A percentile compares a stretch with the other conserved stretches of the same genome.
Conservation (phyloP, 2,113 vertebrate species). For the Eleginops maclovinus region DNA sequence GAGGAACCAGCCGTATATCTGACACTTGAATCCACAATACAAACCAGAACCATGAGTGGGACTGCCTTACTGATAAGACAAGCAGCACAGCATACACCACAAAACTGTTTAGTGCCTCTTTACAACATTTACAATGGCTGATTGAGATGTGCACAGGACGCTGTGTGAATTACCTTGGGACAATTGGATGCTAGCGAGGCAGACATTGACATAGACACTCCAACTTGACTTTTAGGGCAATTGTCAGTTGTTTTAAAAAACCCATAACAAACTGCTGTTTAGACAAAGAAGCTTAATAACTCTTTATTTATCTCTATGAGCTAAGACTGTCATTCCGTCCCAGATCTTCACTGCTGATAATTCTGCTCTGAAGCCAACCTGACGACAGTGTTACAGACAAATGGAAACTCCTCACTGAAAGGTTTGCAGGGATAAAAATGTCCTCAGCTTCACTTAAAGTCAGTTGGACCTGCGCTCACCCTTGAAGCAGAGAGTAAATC, state of each 20-base stretch:
- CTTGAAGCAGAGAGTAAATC: conserved; percentile 78
- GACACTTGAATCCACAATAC: conserved; percentile 52
- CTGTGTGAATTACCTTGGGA: conserved; percentile 52
- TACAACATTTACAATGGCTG: conserved; percentile 62
- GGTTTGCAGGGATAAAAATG: conserved; percentile 64
- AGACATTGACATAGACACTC: conserved; percentile 72
- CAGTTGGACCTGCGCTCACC: conserved; percentile 72
- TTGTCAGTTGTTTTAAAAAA: conserved; percentile 49
- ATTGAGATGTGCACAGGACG: conserved; percentile 38
- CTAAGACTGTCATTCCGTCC: conserved; percentile 53
- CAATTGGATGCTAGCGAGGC: conserved; percentile 38
- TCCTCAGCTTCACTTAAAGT: conserved; percentile 71
- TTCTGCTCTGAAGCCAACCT: conserved; percentile 49
- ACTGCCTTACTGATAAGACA: conserved; percentile 75
- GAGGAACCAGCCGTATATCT: conserved; percentile 73
- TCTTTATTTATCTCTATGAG: conserved; percentile 70
- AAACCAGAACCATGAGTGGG: conserved; percentile 70
- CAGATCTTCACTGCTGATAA: conserved; percentile 69
- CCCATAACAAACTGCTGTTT: conserved; percentile 61
- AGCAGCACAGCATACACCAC: conserved; percentile 51
- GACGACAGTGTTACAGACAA: conserved; percentile 61
- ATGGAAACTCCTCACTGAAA: conserved; percentile 72
- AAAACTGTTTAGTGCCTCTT: conserved; percentile 67
- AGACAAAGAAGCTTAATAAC: conserved; percentile 67
- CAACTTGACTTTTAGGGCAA: conserved; percentile 72